Percentiles rank a stretch among this genome's conserved stretches.
Evolutionary conservation across 2,888 invertebrate species (phyloP).

Genomic region (Machimus rusticus): DNA sequence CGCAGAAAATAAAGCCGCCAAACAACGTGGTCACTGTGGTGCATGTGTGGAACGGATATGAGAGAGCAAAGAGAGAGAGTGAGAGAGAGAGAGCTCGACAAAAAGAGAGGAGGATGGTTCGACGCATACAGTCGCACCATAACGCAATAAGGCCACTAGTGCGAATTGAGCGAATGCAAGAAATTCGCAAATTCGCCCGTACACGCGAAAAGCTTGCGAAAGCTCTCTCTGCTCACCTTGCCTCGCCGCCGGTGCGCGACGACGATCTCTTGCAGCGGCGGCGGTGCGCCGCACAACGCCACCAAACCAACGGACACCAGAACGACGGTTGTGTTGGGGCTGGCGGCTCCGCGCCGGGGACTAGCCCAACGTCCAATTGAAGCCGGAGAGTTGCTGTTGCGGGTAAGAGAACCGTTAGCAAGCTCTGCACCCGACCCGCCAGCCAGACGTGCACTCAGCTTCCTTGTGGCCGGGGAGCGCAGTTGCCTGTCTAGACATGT

Average conservation of each 20-base stretch:
- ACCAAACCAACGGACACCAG: background rate
- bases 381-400: background rate
- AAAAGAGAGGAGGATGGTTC: background rate
- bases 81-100: background rate
- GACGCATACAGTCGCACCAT: background rate
- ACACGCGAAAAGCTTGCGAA: background rate
- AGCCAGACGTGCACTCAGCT: background rate
- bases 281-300: background rate
- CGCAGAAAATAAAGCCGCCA: background rate
- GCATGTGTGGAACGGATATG: background rate
- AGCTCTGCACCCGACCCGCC: background rate
- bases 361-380: background rate
- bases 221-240: constrained; percentile 4
- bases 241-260: background rate
- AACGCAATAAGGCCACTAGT: background rate
- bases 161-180: background rate
- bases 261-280: background rate
- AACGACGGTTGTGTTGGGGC: background rate
- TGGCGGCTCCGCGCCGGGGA: background rate
- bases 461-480: background rate
- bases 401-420: background rate
- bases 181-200: constrained; percentile 1
- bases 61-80: background rate
- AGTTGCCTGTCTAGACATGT: constrained; percentile 20
- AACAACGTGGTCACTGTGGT: background rate